Evolutionary conservation across 2,797 vertebrate species (phyloP).

Genomic region (Acanthis flammea): DNA sequence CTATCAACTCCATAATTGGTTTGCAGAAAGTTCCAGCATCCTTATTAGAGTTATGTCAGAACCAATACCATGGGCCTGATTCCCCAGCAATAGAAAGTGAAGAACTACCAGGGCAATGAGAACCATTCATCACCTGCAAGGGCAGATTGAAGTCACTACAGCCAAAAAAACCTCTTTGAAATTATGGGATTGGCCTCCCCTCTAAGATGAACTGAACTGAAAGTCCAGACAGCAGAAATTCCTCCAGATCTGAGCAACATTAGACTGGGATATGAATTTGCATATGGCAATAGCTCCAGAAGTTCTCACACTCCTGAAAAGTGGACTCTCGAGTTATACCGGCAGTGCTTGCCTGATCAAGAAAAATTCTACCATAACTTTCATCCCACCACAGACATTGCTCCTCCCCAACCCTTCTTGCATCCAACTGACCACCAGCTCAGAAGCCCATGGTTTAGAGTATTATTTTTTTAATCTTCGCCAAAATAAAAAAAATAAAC

Average conservation of each 20-base stretch:
- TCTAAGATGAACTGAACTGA: not conserved
- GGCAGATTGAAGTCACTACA: not conserved
- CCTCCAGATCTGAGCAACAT: not conserved
- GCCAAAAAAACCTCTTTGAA: not conserved
- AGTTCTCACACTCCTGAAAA: not conserved
- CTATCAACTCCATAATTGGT: slow-evolving; percentile 30
- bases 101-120: slow-evolving; percentile 1
- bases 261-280: not conserved
- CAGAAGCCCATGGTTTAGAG: not conserved
- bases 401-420: not conserved
- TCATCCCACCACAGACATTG: not conserved
- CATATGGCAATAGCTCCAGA: not conserved
- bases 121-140: not conserved
- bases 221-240: not conserved
- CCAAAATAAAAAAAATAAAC: not conserved
- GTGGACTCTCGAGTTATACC: not conserved
- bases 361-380: not conserved
- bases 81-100: not conserved
- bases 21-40: slow-evolving; percentile 53
- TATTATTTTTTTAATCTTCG: not conserved
- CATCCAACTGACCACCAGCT: not conserved
- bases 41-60: slow-evolving; percentile 42
- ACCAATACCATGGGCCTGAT: not conserved
- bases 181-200: not conserved
- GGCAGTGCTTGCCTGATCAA: not conserved